phyloP scores from a whole-genome alignment of 2,888 invertebrate species.

The Neoascia interrupta region DNA sequence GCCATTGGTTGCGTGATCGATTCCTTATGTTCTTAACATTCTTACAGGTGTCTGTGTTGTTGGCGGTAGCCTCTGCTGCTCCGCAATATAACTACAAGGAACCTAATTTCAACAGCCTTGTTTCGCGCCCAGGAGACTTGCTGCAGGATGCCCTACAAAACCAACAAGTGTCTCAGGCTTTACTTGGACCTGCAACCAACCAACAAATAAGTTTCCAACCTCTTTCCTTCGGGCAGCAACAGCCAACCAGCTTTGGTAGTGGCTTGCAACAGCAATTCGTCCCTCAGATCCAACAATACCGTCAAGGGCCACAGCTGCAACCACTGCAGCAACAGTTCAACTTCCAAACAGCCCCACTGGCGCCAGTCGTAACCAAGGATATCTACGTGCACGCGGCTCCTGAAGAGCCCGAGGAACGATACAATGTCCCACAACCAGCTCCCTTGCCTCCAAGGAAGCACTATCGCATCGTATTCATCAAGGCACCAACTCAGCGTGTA shows the following conservation, averaged over 20 bases:
- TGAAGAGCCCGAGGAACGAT: constrained; percentile 75
- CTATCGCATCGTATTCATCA: constrained; percentile 79
- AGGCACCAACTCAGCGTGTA: constrained; percentile 75
- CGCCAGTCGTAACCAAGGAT: constrained; percentile 76
- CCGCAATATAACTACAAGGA: constrained; percentile 76
- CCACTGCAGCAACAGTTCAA: constrained; percentile 42
- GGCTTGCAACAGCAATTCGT: constrained; percentile 22
- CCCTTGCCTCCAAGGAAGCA: constrained; percentile 76
- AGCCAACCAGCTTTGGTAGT: constrained; percentile 49
- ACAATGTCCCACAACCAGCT: constrained; percentile 70
- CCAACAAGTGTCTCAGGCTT: constrained; percentile 71
- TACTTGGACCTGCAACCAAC: constrained; percentile 37
- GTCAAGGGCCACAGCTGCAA: constrained; percentile 35
- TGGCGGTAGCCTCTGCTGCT: constrained; percentile 73
- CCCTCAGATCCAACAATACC: constrained; percentile 37
- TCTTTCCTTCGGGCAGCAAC: constrained; percentile 39
- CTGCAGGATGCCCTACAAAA: constrained; percentile 74
- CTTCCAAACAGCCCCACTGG: constrained; percentile 12
- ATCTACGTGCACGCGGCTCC: constrained; percentile 79
- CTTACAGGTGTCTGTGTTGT: constrained; percentile 73
- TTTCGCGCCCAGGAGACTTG: constrained; percentile 62
- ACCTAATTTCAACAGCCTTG: constrained; percentile 27
- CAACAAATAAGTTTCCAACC: constrained; percentile 54
- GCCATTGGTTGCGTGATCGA: not conserved
- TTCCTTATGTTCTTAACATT: not conserved